Conservation (phyloP, 2,113 vertebrate species). For the Bagarius yarrelli region DNA sequence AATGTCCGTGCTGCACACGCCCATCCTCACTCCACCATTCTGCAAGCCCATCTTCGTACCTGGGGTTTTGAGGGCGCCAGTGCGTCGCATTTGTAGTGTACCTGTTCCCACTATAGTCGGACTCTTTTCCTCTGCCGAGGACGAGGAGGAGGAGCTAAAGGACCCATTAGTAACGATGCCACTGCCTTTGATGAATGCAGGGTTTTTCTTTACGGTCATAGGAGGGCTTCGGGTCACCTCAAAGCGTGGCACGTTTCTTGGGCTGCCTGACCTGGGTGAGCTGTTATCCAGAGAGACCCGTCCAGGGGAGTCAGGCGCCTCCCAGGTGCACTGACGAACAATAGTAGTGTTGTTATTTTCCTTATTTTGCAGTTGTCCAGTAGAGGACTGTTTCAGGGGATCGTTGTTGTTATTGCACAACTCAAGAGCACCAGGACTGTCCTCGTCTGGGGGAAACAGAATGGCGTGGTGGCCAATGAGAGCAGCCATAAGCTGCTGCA, state of each 20-base stretch:
- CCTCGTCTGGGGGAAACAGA: slow-evolving; percentile 82
- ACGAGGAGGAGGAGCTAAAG: slow-evolving; percentile 85
- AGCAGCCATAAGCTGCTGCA: slow-evolving; percentile 95
- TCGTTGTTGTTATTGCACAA: slow-evolving; percentile 83
- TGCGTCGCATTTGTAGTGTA: slow-evolving; percentile 75
- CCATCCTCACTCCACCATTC: slow-evolving; percentile 79
- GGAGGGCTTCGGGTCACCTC: slow-evolving; percentile 87
- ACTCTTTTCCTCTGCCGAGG: slow-evolving; percentile 78
- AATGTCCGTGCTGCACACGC: slow-evolving; percentile 75
- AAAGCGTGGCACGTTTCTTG: slow-evolving; percentile 75
- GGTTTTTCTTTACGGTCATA: slow-evolving; percentile 89
- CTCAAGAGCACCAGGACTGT: slow-evolving; percentile 68
- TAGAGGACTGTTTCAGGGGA: slow-evolving; percentile 65
- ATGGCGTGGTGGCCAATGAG: slow-evolving; percentile 87
- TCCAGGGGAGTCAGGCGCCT: slow-evolving; percentile 78
- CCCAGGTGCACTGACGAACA: slow-evolving; percentile 84
- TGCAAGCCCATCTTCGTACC: slow-evolving; percentile 93
- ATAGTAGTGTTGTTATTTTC: slow-evolving; percentile 83
- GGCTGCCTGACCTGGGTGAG: slow-evolving; percentile 81
- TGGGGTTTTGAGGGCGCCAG: slow-evolving; percentile 77
- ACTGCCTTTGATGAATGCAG: slow-evolving; percentile 91
- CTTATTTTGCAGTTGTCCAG: slow-evolving; percentile 78
- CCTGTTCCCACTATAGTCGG: slow-evolving; percentile 71
- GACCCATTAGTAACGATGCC: slow-evolving; percentile 97
- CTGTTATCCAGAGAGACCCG: slow-evolving; percentile 75